Evolutionary conservation across 2,113 vertebrate genomes (phyloP).

Genomic region (Odontophorus gujanensis): DNA sequence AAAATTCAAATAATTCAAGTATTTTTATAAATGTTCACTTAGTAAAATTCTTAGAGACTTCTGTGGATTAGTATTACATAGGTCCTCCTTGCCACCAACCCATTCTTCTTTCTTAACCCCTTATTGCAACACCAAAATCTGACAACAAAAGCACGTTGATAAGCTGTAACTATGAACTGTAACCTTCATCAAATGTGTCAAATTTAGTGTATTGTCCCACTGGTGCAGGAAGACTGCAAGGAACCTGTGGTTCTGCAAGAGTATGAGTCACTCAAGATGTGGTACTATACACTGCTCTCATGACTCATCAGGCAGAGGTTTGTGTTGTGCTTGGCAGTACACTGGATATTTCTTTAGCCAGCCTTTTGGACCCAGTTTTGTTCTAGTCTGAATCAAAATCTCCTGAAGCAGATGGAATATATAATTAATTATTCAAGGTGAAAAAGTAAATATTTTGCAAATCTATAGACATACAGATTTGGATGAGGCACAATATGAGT

Average conservation of each 20-base stretch:
- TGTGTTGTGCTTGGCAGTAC: not conserved
- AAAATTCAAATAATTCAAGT: not conserved
- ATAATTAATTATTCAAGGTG: not conserved
- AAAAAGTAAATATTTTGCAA: not conserved
- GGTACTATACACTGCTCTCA: not conserved
- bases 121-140: not conserved
- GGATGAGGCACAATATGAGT: not conserved
- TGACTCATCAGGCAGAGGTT: not conserved
- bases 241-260: constrained; percentile 1
- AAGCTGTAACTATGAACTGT: not conserved
- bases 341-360: not conserved
- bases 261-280: not conserved
- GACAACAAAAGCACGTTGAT: not conserved
- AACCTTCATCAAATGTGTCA: not conserved
- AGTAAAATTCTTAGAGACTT: not conserved
- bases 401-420: not conserved
- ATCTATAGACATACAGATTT: not conserved
- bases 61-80: not conserved
- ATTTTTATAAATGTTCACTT: not conserved
- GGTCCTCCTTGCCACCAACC: not conserved
- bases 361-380: not conserved
- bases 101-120: not conserved
- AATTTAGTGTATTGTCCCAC: not conserved
- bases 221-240: not conserved
- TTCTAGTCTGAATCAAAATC: not conserved